Percentiles rank a stretch among this genome's conserved stretches.
phyloP scores from a whole-genome alignment of 2,888 invertebrate species.

The Protodeltote pygarga region DNA sequence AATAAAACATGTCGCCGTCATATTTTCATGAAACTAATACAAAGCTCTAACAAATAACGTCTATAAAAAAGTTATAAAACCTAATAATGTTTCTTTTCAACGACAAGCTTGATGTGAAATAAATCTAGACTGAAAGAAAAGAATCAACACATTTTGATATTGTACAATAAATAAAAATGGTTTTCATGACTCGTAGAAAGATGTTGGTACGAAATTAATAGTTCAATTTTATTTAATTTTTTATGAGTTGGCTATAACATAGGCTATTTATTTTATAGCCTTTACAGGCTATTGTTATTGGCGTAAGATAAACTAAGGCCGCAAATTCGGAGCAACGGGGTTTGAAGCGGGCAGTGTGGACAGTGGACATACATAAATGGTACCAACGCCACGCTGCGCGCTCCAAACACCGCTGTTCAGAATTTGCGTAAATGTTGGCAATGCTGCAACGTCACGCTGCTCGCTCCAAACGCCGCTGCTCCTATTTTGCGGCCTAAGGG shows the following conservation, averaged over 20 bases:
- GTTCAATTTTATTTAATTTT: constrained; percentile 39
- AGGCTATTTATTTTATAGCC: constrained; percentile 32
- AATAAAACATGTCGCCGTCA: too few relatives aligned
- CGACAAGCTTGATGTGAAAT: constrained; percentile 7
- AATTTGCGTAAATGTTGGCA: too few relatives aligned
- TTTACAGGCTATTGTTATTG: constrained; percentile 20
- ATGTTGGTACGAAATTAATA: constrained; percentile 34
- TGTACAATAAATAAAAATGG: constrained; percentile 12
- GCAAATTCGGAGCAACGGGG: background rate
- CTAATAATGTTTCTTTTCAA: constrained; percentile 3
- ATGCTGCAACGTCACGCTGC: too few relatives aligned
- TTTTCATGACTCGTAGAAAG: constrained; percentile 21
- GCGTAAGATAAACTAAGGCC: constrained; percentile 16
- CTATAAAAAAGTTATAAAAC: constrained; percentile 5
- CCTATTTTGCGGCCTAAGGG: too few relatives aligned
- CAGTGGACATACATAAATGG: too few relatives aligned
- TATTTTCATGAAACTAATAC: too few relatives aligned
- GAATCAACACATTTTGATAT: constrained; percentile 7
- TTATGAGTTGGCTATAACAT: constrained; percentile 28
- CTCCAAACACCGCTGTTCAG: too few relatives aligned
- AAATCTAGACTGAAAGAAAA: constrained; percentile 10
- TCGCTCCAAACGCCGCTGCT: too few relatives aligned
- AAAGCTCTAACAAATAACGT: constrained; percentile 2
- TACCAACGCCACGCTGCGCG: too few relatives aligned
- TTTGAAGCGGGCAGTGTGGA: background rate